A percentile compares a stretch with the other conserved stretches of the same genome.
Evolutionary conservation across 2,113 vertebrate genomes (phyloP).

Genomic region (Candoia aspera): DNA sequence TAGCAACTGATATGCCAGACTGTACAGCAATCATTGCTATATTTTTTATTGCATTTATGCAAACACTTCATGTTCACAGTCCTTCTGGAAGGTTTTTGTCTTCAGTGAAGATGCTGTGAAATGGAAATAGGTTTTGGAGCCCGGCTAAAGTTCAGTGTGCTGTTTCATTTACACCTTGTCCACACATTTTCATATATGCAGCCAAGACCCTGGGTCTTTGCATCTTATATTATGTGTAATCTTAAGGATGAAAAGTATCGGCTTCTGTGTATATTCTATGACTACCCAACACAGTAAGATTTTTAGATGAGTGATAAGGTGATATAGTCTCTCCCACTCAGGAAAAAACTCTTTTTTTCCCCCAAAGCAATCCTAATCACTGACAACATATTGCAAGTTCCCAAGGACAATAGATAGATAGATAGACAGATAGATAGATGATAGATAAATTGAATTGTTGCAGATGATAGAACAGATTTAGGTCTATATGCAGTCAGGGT

Average conservation of each 20-base stretch:
- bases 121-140: neutral
- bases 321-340: neutral
- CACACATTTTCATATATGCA: neutral
- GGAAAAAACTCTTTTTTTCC: neutral
- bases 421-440: no score
- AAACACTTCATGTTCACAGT: slow-evolving; percentile 9
- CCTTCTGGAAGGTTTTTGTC: neutral
- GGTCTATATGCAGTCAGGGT: neutral
- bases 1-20: slow-evolving; percentile 3
- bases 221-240: neutral
- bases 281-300: neutral
- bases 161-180: neutral
- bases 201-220: neutral
- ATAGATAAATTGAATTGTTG: no score
- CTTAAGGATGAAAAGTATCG: neutral
- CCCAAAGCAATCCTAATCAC: neutral
- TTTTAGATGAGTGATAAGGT: neutral
- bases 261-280: neutral
- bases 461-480: neutral
- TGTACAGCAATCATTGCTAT: neutral
- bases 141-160: neutral
- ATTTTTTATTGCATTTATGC: neutral
- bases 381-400: no score
- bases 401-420: no score
- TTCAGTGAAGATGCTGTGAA: slow-evolving; percentile 12